Base-by-base conservation (phyloP, 2,888 invertebrate genomes). In the Oeneis ivallda region DNA sequence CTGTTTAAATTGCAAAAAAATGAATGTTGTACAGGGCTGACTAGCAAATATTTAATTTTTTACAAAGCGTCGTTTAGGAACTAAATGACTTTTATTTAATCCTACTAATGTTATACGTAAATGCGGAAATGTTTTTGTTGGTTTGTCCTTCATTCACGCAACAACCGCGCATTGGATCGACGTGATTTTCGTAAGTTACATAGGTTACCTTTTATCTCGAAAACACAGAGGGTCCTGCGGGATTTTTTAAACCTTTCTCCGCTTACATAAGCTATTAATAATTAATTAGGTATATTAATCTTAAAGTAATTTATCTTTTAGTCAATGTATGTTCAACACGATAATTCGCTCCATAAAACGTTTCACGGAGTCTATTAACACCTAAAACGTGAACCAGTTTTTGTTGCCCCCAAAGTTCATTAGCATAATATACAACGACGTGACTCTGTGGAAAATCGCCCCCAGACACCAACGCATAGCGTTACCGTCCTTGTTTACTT, bases 341-440 rank as follows among this genome's bases (percentile, higher is more conserved):
- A 54, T 49, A 70, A 63, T 67, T 70, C 49, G 54, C 64, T 53
- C 64, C 66, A 67, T 64, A 66, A 67, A 72, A 71, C 65, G 60
- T 60, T 75, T 77, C 78, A 80, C 80, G 80, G 76, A 82, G 82
- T 82, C 82, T 81, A 84, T 83, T 81, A 83, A 78, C 79, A 82
- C 79, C 79, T 79, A 69, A 74, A 75, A 76, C 77, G 77, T 77
- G 79, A 77, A 76, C 81, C 78, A 83, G 54, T 56, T 86, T 86
- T 86, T 84, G 78, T 77, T 75, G 71, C 76, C 73, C 75, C 78
- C 78, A 80, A 79, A 82, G 74, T 80, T 78, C 79, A 86, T 84
- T 85, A 83, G 80, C 82, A 82, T 82, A 82, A 82, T 82, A 82
- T 78, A 74, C 76, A 77, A 72, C 79, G 79, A 76, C 74, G 74